phyloP scores from a whole-genome alignment of 1,140 invertebrate species.

The Pseudomyrmex gracilis region DNA sequence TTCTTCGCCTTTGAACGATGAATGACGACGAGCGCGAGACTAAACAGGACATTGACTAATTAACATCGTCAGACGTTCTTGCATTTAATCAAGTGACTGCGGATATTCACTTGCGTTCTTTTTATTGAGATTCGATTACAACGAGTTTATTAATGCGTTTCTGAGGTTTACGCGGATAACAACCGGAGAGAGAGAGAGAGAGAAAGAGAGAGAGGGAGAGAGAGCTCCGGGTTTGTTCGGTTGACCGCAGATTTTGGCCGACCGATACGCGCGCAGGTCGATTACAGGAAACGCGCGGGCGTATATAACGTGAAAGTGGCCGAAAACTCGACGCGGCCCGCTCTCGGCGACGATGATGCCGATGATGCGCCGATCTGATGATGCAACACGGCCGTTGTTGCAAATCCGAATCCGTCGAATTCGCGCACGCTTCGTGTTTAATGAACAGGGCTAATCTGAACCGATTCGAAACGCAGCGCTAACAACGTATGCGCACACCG shows the following conservation, averaged over 20 bases:
- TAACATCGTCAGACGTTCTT: conserved; percentile 3
- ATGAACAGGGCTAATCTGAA: conserved; percentile 80
- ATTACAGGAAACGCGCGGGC: conserved; percentile 36
- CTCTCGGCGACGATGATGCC: conserved; percentile 69
- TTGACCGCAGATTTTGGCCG: conserved; percentile 34
- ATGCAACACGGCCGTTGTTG: conserved; percentile 5
- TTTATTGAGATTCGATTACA: conserved; percentile 26
- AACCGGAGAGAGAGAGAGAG: neutral
- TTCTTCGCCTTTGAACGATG: conserved; percentile 3
- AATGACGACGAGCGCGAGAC: conserved; percentile 7
- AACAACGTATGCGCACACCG: conserved; percentile 71
- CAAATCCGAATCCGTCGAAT: conserved; percentile 65
- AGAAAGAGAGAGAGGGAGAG: too few species aligned
- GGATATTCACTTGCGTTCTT: neutral
- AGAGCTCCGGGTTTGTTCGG: neutral
- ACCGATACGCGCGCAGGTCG: conserved; percentile 18
- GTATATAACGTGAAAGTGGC: conserved; percentile 48
- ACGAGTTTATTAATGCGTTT: conserved; percentile 16
- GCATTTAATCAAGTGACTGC: neutral
- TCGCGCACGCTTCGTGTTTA: conserved; percentile 74
- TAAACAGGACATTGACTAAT: neutral
- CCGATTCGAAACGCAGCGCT: conserved; percentile 73
- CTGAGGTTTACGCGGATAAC: conserved; percentile 45
- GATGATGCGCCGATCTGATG: conserved; percentile 62
- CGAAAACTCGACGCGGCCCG: conserved; percentile 65